Evolutionary conservation across 2,113 vertebrate species (phyloP), one percentile per base, ranked within the genome.

Genomic region (Helogale parvula): DNA sequence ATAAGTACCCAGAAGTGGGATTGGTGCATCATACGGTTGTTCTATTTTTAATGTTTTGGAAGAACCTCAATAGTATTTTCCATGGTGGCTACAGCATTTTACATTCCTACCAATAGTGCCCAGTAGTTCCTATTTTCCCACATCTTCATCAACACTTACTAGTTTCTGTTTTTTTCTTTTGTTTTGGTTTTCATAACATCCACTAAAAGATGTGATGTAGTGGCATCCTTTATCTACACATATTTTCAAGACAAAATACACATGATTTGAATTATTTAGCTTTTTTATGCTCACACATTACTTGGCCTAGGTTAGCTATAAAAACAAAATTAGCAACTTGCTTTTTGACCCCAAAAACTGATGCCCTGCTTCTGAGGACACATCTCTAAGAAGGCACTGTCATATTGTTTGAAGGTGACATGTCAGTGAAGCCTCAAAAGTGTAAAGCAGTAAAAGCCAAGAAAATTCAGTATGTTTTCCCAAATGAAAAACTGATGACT

Each of bases 261-360:
- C 25, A 74, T n/a, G 10, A 77, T 90, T 54, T 94, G n/a, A 87
- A 83, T 89, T 89, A 7, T 69, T 86, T 90, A 80, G 5, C 31
- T 65, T 23, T 92, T n/a, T 0, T 66, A 13, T 82, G 76, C 1
- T 77, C 47, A 83, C 29, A 33, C 0, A 45, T 83, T 74, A 89
- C 3, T 77, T 81, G 45, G 23, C 50, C 31, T 77, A 66, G 2
- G 81, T 57, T 47, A 74, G 41, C 57, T 84, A 52, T 7, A 96
- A 71, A 90, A 94, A 65, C 68, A 90, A 92, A 95, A 94, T 90
- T 63, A 93, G 31, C n/a, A 80, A 76, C 12, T 52, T 85, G 41
- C 35, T 87, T 93, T 65, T 94, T 90, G 47, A 83, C 7, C 5
- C 8, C 47, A 66, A 54, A 45, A 74, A 88, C 33, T 7, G 72